phyloP scores from a whole-genome alignment of 1,140 invertebrate species.

The Brachionus rubens region DNA sequence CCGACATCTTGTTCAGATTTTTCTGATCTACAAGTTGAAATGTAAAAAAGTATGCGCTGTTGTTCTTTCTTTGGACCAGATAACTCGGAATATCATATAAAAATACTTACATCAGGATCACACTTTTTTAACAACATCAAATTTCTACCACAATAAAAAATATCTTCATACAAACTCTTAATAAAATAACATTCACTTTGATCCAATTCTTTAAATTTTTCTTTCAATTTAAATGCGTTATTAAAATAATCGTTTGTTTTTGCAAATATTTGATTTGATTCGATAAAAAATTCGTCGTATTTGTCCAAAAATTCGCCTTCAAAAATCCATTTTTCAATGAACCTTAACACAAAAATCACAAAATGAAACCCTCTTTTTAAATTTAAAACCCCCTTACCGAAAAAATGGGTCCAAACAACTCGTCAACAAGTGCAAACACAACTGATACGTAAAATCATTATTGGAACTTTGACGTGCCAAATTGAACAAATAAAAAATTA shows the following conservation, averaged over 20 bases:
- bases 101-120: constrained; percentile 28
- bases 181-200: background rate
- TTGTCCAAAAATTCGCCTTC: constrained; percentile 31
- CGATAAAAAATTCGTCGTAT: constrained; percentile 42
- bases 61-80: no score
- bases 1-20: no score
- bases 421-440: background rate
- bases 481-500: constrained; percentile 15
- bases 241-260: background rate
- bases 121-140: background rate
- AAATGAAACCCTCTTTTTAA: background rate
- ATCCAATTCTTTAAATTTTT: background rate
- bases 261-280: background rate
- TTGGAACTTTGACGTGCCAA: background rate
- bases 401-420: constrained; percentile 10
- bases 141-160: constrained; percentile 35
- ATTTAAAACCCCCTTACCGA: background rate
- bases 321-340: constrained; percentile 45
- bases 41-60: no score
- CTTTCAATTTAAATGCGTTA: constrained; percentile 14
- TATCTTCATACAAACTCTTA: constrained; percentile 27
- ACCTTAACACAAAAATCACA: background rate
- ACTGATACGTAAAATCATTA: background rate
- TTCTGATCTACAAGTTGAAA: no score
- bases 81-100: no score